These are phyloP conservation scores for Valencia hispanica DNA, from an alignment of 2,797 vertebrate genomes.

Conservation along the genomic window DNA sequence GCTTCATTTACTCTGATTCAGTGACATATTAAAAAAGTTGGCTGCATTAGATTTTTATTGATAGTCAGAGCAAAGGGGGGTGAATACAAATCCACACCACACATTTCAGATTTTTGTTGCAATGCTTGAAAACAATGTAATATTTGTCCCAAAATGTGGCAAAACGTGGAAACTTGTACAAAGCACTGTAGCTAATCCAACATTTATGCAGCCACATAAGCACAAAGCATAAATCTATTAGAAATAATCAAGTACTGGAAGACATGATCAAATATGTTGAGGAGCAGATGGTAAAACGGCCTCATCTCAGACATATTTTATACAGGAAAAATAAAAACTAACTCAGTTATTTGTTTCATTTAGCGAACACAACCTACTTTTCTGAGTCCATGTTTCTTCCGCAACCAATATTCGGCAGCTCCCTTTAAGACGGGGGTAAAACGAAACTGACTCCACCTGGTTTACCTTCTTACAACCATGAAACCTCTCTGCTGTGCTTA, in stretches of 20 bases:
- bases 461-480: fast-evolving
- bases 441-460: neutral
- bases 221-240: neutral
- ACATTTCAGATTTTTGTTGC: neutral
- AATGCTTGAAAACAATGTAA: neutral
- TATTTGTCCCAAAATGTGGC: no score
- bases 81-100: neutral
- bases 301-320: neutral
- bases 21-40: no score
- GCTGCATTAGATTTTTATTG: neutral
- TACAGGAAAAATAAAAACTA: neutral
- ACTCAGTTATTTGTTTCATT: neutral
- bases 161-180: neutral
- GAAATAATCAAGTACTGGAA: neutral
- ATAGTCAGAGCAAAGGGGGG: neutral
- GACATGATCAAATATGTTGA: neutral
- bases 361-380: neutral
- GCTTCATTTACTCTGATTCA: no score
- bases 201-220: neutral
- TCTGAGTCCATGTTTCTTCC: neutral
- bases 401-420: neutral
- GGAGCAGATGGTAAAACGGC: neutral
- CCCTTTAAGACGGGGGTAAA: neutral
- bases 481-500: neutral
- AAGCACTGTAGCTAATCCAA: neutral